Percentiles rank a stretch among this genome's conserved stretches.
phyloP scores from a whole-genome alignment of 2,888 invertebrate genomes.

The Cryptocephalus primarius region DNA sequence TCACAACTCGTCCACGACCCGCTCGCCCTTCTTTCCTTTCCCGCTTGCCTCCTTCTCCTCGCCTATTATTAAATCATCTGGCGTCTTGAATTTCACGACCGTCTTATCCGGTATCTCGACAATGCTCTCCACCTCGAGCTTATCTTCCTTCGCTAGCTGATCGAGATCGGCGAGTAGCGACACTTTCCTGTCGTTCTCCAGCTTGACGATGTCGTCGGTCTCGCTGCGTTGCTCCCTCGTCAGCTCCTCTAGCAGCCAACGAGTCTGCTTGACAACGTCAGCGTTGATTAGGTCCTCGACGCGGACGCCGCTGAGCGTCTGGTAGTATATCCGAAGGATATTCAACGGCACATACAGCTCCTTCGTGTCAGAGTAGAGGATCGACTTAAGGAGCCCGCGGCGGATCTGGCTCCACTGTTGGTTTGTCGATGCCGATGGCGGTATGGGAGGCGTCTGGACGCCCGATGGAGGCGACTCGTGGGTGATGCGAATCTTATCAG shows the following conservation, averaged over 20 bases:
- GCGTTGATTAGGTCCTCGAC: slow-evolving; percentile 22
- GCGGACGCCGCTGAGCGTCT: slow-evolving; percentile 27
- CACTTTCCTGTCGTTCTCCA: slow-evolving; percentile 12
- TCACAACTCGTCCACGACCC: slow-evolving; percentile 19
- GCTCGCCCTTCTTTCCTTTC: not conserved
- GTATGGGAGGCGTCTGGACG: no score
- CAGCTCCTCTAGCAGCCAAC: slow-evolving; percentile 32
- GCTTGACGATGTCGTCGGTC: slow-evolving; percentile 26
- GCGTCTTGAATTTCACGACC: not conserved
- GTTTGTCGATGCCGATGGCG: slow-evolving; percentile 12
- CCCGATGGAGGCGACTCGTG: slow-evolving; percentile 1
- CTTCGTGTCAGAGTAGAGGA: slow-evolving; percentile 28
- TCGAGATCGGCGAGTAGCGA: slow-evolving; percentile 19
- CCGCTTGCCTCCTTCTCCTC: not conserved
- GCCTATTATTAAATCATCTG: not conserved
- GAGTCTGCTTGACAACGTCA: slow-evolving; percentile 28
- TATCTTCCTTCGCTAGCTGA: slow-evolving; percentile 6
- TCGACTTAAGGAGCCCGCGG: slow-evolving; percentile 28
- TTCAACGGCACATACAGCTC: slow-evolving; percentile 31
- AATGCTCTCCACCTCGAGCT: no score
- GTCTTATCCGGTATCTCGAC: no score
- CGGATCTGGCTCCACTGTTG: slow-evolving; percentile 32
- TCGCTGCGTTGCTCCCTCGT: slow-evolving; percentile 27
- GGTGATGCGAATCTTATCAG: slow-evolving; percentile 30
- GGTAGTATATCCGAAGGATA: slow-evolving; percentile 33